Evolutionary conservation across 2,797 vertebrate species (phyloP).

Genomic region (Sebastes steindachneri): DNA sequence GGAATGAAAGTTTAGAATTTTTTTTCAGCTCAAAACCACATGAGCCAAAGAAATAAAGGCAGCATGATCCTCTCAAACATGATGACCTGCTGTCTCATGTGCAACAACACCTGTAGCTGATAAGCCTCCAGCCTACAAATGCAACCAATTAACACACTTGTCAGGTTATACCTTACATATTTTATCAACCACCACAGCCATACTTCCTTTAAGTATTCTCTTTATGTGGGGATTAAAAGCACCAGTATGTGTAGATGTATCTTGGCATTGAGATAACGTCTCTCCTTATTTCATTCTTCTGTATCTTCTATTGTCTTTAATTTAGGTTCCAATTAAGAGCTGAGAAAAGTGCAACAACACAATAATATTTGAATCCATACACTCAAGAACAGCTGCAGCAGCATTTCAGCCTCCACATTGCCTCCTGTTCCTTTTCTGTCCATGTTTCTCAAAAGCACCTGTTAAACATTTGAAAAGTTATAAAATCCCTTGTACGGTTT

Average conservation of each 20-base stretch:
- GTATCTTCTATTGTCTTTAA: neutral
- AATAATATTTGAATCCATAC: neutral
- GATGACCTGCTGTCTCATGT: constrained; percentile 8
- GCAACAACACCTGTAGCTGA: constrained; percentile 6
- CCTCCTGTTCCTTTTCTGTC: neutral
- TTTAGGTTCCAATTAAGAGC: neutral
- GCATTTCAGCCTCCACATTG: neutral
- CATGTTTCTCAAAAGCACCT: constrained; percentile 18
- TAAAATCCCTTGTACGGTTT: neutral
- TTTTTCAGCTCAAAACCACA: neutral
- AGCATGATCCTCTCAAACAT: constrained; percentile 22
- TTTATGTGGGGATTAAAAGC: constrained; percentile 33
- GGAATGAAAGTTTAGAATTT: constrained; percentile 5
- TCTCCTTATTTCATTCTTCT: neutral
- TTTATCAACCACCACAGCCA: neutral
- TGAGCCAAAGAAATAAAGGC: constrained; percentile 2
- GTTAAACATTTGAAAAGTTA: constrained; percentile 17
- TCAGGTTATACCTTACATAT: neutral
- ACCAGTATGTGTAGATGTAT: constrained; percentile 36
- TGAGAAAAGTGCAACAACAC: constrained; percentile 19
- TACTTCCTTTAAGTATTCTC: constrained; percentile 3
- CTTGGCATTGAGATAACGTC: neutral
- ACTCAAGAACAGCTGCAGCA: neutral
- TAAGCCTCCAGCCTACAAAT: neutral
- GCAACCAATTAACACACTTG: neutral